These are phyloP conservation scores for Sebastes nivosus DNA, from an alignment of 2,797 vertebrate genomes.

Conservation along the genomic window DNA sequence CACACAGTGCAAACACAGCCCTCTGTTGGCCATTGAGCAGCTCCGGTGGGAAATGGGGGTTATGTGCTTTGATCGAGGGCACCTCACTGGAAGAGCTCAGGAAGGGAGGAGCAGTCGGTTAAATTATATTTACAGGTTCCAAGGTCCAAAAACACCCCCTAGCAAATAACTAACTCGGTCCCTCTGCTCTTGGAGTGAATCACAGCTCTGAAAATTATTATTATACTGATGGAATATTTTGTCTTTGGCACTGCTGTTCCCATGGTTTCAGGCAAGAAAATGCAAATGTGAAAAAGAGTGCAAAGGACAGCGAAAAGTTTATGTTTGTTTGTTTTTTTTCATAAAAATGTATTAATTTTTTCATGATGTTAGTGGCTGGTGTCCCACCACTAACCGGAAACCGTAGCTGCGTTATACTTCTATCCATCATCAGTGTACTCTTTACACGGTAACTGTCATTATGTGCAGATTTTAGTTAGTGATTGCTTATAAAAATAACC, in stretches of 20 bases:
- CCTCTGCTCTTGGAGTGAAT: constrained; percentile 32
- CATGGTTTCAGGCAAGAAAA: constrained; percentile 37
- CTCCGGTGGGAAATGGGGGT: constrained; percentile 70
- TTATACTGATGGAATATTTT: constrained; percentile 54
- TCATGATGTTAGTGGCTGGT: background rate
- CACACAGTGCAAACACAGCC: constrained; percentile 57
- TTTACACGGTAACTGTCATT: background rate
- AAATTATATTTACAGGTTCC: constrained; percentile 71
- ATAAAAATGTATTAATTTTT: background rate
- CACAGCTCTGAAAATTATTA: constrained; percentile 30
- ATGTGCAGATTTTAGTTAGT: background rate
- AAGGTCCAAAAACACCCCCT: constrained; percentile 63
- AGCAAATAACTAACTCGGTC: constrained; percentile 61
- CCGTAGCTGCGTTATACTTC: background rate
- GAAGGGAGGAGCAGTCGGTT: constrained; percentile 55
- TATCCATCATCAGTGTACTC: background rate
- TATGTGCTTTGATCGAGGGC: constrained; percentile 73
- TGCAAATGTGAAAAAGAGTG: background rate
- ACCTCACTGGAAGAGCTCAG: constrained; percentile 60
- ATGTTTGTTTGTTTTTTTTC: background rate
- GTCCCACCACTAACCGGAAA: background rate
- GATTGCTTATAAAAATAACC: background rate
- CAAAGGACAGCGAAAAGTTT: constrained; percentile 22
- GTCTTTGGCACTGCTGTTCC: constrained; percentile 19
- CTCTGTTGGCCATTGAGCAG: constrained; percentile 49